Base-by-base conservation (phyloP, 1,140 invertebrate genomes). In the Hydropsyche tenuis region DNA sequence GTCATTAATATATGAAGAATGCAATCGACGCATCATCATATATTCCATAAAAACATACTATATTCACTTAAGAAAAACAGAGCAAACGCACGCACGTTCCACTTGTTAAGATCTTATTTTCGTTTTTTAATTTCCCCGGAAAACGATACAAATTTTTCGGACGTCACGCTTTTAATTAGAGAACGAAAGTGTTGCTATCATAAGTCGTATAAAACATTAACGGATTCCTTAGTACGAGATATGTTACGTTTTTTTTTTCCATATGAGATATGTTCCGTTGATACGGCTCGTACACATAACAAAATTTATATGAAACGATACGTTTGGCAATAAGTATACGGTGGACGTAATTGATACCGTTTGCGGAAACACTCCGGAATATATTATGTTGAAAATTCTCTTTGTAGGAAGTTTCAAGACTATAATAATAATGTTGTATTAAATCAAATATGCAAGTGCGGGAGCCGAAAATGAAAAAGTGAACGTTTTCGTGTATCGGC, bases 311-410 rank as follows among this genome's bases (percentile, higher is more conserved):
- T 14, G 45, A 12, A 48, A n/a, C 45, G 45, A 25, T 27, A 12
- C 14, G 23, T 60, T 60, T 60, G 23, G 56, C 5, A 60, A 25
- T 20, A 27, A 25, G 3, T 37, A 3, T n/a, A 43, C 51, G 16
- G 11, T 23, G 23, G 18, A 60, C 20, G 23, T 25, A 60, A 60
- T 60, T 22, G 23, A 23, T 22, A 60, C 30, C 3, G 23, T 25
- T 22, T 60, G 14, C 56, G 56, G 56, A 60, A 60, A 60, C 22
- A 25, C 23, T 23, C 22, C 23, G 18, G 56, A 60, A 60, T 60
- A 25, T 12, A 60, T 60, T 60, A 60, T 60, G 20, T 12, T n/a
- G 22, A 60, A 60, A 60, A 25, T 60, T 3, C 3, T 37, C 30
- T 37, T 37, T 9, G 30, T 60, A 60, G 56, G 56, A 60, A 60